A percentile compares a stretch with the other conserved stretches of the same genome.
phyloP scores from a whole-genome alignment of 2,888 invertebrate genomes.

The Stenodera caucasica region DNA sequence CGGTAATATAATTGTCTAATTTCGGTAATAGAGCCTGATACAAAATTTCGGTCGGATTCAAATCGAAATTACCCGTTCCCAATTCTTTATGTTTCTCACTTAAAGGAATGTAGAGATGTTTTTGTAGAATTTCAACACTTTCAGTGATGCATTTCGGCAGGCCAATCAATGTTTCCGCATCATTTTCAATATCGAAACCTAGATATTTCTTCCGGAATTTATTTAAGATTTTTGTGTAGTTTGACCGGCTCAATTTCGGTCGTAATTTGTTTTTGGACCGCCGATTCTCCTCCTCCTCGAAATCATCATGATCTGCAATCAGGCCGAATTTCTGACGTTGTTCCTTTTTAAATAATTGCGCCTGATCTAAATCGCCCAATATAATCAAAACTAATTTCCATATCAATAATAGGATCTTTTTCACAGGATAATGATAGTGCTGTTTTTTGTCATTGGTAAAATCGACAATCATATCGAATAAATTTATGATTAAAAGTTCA shows the following conservation, averaged over 20 bases:
- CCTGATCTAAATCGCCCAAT: conserved; percentile 16
- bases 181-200: background rate
- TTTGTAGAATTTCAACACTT: conserved; percentile 12
- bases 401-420: conserved; percentile 25
- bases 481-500: conserved; percentile 14
- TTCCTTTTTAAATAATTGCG: conserved; percentile 9
- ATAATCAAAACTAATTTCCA: conserved; percentile 23
- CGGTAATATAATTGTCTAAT: conserved; percentile 3
- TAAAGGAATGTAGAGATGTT: conserved; percentile 15
- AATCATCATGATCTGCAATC: conserved; percentile 13
- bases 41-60: conserved; percentile 14
- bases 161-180: background rate
- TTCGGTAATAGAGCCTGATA: conserved; percentile 20
- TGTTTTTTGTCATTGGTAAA: conserved; percentile 7
- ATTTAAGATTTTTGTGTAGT: conserved; percentile 15
- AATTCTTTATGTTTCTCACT: conserved; percentile 8
- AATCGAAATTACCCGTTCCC: background rate
- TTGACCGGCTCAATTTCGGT: background rate
- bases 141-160: conserved; percentile 8
- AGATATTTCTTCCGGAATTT: conserved; percentile 7
- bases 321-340: conserved; percentile 14
- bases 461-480: conserved; percentile 18
- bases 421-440: conserved; percentile 18
- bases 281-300: background rate
- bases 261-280: conserved; percentile 4